Conservation (phyloP, 2,888 invertebrate genomes). For the Notocelia uddmanniana region DNA sequence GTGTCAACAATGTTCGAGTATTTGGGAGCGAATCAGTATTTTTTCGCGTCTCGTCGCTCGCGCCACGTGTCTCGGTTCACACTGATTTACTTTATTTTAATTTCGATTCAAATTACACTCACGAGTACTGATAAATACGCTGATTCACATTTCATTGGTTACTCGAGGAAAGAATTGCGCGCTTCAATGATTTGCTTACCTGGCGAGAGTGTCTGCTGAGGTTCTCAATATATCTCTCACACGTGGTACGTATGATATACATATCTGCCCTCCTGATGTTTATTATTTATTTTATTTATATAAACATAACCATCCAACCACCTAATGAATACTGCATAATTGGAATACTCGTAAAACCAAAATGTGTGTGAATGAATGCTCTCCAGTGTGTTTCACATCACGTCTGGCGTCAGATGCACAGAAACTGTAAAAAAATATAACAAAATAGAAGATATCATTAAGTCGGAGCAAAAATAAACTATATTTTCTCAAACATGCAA, state of each 20-base stretch:
- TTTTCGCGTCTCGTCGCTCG: conserved; percentile 59
- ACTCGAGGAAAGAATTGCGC: conserved; percentile 21
- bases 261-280: too few species aligned
- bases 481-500: too few species aligned
- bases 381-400: too few species aligned
- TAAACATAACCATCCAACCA: too few species aligned
- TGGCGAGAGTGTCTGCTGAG: conserved; percentile 6
- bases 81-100: conserved; percentile 44
- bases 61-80: conserved; percentile 49
- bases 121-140: conserved; percentile 35
- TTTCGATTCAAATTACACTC: conserved; percentile 40
- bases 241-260: background rate
- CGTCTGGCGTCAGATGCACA: too few species aligned
- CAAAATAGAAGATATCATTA: too few species aligned
- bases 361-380: too few species aligned
- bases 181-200: conserved; percentile 23
- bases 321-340: too few species aligned
- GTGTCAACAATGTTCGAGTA: conserved; percentile 79
- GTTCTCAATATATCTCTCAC: background rate
- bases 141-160: conserved; percentile 35
- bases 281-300: too few species aligned
- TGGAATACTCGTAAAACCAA: too few species aligned
- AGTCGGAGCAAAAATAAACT: too few species aligned
- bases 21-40: conserved; percentile 59
- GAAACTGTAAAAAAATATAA: too few species aligned